A percentile compares a stretch with the other conserved stretches of the same genome.
These are phyloP conservation scores for Bos javanicus DNA, from an alignment of 2,113 vertebrate species.

Conservation along the genomic window DNA sequence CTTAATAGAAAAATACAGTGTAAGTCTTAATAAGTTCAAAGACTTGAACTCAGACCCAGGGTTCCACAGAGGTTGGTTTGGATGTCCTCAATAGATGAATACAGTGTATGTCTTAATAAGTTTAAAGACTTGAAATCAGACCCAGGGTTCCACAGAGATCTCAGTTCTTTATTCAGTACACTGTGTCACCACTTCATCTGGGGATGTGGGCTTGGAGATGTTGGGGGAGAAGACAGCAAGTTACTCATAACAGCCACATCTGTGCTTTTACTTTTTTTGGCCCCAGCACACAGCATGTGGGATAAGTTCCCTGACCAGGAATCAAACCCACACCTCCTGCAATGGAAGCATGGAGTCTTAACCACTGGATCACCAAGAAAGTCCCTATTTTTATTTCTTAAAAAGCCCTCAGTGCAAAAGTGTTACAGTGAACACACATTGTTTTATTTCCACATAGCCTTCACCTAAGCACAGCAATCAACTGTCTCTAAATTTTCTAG, in stretches of 20 bases:
- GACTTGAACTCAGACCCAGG: not conserved
- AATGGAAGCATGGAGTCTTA: not conserved
- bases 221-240: not conserved
- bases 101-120: not conserved
- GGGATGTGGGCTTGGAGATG: not conserved
- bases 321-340: rapidly evolving
- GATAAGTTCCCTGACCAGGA: not conserved
- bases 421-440: not conserved
- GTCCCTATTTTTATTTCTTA: not conserved
- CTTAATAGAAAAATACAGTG: not conserved
- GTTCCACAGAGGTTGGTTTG: too few species aligned
- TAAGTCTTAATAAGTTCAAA: too few species aligned
- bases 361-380: not conserved
- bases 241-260: not conserved
- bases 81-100: too few species aligned
- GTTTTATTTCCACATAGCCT: not conserved
- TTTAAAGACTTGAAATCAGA: not conserved
- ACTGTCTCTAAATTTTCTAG: not conserved
- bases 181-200: not conserved
- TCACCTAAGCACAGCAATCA: not conserved
- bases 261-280: not conserved
- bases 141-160: not conserved
- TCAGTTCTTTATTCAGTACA: not conserved
- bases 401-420: not conserved
- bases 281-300: not conserved